These are phyloP conservation scores for Pelosia muscerda DNA, from an alignment of 2,888 invertebrate genomes.

Conservation along the genomic window DNA sequence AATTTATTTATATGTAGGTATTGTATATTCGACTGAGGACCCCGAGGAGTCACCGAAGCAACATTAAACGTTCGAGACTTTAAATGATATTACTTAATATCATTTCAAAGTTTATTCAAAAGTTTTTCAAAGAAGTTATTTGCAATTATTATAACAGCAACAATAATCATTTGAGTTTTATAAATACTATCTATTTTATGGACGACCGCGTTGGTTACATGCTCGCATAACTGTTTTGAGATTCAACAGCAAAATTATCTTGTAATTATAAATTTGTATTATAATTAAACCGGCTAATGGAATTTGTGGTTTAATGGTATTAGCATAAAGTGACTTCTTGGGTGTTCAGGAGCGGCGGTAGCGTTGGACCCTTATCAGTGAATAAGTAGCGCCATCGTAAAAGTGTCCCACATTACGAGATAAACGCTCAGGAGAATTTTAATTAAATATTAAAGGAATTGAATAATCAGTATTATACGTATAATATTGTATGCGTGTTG, in stretches of 20 bases:
- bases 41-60: conserved; percentile 53
- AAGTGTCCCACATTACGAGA: conserved; percentile 86
- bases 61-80: conserved; percentile 63
- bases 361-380: conserved; percentile 79
- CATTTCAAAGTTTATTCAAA: conserved; percentile 77
- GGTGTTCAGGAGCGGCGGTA: conserved; percentile 69
- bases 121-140: conserved; percentile 61
- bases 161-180: conserved; percentile 68
- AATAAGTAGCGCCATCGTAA: conserved; percentile 85
- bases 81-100: conserved; percentile 83
- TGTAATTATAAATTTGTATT: conserved; percentile 85
- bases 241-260: conserved; percentile 83
- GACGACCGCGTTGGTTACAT: conserved; percentile 69
- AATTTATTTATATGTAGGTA: conserved; percentile 71
- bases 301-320: conserved; percentile 78
- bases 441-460: conserved; percentile 87
- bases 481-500: conserved; percentile 83
- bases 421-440: conserved; percentile 85
- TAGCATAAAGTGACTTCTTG: conserved; percentile 80
- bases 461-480: conserved; percentile 86
- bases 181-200: conserved; percentile 78
- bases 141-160: conserved; percentile 59
- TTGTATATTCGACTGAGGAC: conserved; percentile 55
- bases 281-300: conserved; percentile 74
- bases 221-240: conserved; percentile 80